Conservation (phyloP, 1,140 invertebrate genomes). For the Reticulitermes speratus region DNA sequence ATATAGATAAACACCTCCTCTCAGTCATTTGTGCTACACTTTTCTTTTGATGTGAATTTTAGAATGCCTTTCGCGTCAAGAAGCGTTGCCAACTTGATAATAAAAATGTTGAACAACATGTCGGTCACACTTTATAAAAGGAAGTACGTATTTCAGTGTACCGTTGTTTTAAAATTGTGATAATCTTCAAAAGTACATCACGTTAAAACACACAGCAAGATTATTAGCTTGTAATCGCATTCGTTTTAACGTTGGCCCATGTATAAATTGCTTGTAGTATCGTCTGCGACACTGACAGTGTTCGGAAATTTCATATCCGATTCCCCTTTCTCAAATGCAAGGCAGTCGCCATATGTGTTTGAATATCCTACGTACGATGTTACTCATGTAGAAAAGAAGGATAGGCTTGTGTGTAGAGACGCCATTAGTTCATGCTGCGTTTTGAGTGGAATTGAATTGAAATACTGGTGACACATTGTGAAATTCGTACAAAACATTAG, state of each 20-base stretch:
- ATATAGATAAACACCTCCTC: not conserved
- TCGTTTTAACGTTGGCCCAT: not conserved
- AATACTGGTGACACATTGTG: not conserved
- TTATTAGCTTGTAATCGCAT: no score
- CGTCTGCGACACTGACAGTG: not conserved
- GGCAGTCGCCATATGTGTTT: not conserved
- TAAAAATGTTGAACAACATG: not conserved
- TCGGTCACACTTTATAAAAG: no score
- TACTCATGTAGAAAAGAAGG: not conserved
- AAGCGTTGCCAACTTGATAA: not conserved
- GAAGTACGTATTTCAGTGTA: no score
- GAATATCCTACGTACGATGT: not conserved
- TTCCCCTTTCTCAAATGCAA: not conserved
- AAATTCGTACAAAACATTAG: not conserved
- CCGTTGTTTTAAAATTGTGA: no score
- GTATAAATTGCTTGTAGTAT: not conserved
- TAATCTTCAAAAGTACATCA: no score
- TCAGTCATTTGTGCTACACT: not conserved
- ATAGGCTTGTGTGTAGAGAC: constrained; percentile 21
- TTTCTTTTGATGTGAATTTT: not conserved
- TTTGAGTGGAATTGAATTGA: not conserved
- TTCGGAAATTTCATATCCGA: not conserved
- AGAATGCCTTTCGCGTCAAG: not conserved
- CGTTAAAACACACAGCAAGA: no score
- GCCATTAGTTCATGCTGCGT: constrained; percentile 6